Evolutionary conservation across 2,113 vertebrate species (phyloP).

Genomic region (Cheirogaleus medius): DNA sequence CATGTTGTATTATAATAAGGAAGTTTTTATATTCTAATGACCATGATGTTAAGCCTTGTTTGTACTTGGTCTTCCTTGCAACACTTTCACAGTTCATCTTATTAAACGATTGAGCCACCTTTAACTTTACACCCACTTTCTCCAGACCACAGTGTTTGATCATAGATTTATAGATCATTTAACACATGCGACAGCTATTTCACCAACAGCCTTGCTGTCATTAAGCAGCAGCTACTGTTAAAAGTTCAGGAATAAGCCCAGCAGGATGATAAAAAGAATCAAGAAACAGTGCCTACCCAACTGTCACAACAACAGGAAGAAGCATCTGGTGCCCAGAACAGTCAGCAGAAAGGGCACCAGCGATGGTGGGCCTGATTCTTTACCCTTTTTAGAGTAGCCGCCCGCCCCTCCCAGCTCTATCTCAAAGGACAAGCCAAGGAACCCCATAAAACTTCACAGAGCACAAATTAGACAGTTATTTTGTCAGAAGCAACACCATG

Average conservation of each 20-base stretch:
- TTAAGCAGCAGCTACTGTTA: constrained; percentile 67
- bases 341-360: background rate
- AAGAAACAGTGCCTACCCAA: constrained; percentile 61
- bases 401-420: background rate
- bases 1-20: background rate
- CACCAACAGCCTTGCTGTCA: constrained; percentile 64
- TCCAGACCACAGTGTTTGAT: constrained; percentile 69
- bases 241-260: constrained; percentile 67
- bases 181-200: constrained; percentile 57
- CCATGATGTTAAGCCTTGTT: background rate
- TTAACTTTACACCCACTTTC: constrained; percentile 66
- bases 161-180: constrained; percentile 79
- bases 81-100: constrained; percentile 31
- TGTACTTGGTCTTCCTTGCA: constrained; percentile 35
- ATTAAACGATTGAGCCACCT: constrained; percentile 66
- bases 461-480: background rate
- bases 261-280: constrained; percentile 55
- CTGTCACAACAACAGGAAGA: constrained; percentile 38
- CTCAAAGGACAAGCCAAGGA: background rate
- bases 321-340: constrained; percentile 35
- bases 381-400: background rate
- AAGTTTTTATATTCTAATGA: constrained; percentile 50
- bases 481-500: background rate
- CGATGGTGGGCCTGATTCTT: background rate
- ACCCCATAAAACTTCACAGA: background rate